Evolutionary conservation across 2,797 vertebrate genomes (phyloP), one percentile per base, ranked within the genome.

Genomic region (Thripadectes ignobilis): DNA sequence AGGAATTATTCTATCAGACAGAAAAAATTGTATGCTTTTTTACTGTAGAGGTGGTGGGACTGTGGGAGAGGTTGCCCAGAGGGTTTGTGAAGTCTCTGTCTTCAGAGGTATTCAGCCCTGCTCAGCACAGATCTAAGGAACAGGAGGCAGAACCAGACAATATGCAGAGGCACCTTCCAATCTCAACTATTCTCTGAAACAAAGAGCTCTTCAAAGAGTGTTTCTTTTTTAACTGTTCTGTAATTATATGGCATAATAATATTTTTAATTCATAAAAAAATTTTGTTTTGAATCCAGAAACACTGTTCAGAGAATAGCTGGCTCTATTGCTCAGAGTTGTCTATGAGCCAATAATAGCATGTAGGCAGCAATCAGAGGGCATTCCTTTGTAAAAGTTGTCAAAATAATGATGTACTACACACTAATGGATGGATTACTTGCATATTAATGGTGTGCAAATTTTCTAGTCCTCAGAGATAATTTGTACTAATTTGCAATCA

Each of bases 401-500:
- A 91, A 91, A 93, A 88, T 67, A 85, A 91, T 82, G 81, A 88
- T 30, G 74, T 30, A 23, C 38, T 72, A 22, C 45, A 55, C 45
- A 63, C 69, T 89, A 96, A 69, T 46, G 20, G 49, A 18, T 80
- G 24, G 24, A 38, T 57, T 92, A 72, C 57, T 91, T 89, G 57
- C 89, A 72, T 90, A 79, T 89, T 92, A 95, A 96, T 91, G 8
- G 6, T 77, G 21, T 69, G 46, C 58, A 77, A 78, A 89, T 88
- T 83, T 82, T 61, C 84, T 51, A 81, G 65, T 72, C 61, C 43
- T 89, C 36, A 17, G 46, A 92, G 83, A 65, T 77, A 95, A 85
- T 91, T 95, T 75, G 45, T 63, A 58, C 41, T 86, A 88, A 91
- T 95, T 95, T 91, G 55, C 55, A 91, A 17, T 88, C 59, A 29